Evolutionary conservation across 1,140 invertebrate species (phyloP).

Genomic region (Bombyx mandarina): DNA sequence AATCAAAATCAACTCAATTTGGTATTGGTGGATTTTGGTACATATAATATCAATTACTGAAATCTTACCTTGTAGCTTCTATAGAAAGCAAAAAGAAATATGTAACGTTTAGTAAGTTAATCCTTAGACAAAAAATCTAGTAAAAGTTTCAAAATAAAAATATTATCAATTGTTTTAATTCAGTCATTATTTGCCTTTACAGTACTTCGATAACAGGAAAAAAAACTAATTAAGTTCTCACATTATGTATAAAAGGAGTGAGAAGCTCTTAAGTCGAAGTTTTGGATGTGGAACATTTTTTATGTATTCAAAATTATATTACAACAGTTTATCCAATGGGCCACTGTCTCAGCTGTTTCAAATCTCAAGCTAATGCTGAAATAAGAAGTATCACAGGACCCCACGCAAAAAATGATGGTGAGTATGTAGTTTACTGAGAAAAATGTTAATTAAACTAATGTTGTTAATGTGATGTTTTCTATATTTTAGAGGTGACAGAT

Average conservation of each 20-base stretch:
- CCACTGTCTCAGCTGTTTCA: conserved; percentile 84
- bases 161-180: too few relatives aligned
- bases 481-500: conserved; percentile 72
- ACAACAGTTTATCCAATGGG: conserved; percentile 77
- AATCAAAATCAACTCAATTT: too few relatives aligned
- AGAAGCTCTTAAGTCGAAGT: conserved; percentile 37
- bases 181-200: too few relatives aligned
- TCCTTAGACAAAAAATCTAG: too few relatives aligned
- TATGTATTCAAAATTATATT: conserved; percentile 39
- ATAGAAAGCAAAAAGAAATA: too few relatives aligned
- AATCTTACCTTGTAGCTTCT: too few relatives aligned
- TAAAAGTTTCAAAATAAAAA: too few relatives aligned
- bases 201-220: too few relatives aligned
- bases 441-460: not conserved
- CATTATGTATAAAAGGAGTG: conserved; percentile 59
- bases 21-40: too few relatives aligned
- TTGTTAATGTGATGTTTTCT: not conserved
- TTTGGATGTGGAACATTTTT: conserved; percentile 32
- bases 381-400: conserved; percentile 57
- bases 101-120: too few relatives aligned
- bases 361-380: conserved; percentile 75
- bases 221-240: conserved; percentile 13
- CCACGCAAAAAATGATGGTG: conserved; percentile 77
- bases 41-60: too few relatives aligned
- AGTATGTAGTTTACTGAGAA: conserved; percentile 12